Percentiles rank a stretch among this genome's conserved stretches.
phyloP scores from a whole-genome alignment of 2,888 invertebrate genomes.

The Drosophila melanosoma region DNA sequence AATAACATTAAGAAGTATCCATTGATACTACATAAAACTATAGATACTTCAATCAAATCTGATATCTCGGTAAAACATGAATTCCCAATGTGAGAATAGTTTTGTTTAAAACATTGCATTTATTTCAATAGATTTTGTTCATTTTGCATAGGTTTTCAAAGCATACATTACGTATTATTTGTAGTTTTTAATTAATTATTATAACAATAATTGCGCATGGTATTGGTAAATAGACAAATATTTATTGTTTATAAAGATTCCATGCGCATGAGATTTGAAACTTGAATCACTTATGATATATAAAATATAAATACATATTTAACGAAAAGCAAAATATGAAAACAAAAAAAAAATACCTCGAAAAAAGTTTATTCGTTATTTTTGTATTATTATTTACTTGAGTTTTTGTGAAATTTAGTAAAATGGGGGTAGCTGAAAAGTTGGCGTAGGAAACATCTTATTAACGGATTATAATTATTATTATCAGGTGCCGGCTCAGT shows the following conservation, averaged over 20 bases:
- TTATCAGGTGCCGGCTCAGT: slow-evolving; percentile 17
- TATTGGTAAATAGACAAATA: slow-evolving; percentile 32
- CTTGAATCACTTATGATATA: slow-evolving; percentile 22
- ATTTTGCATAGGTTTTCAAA: slow-evolving; percentile 48
- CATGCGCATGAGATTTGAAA: slow-evolving; percentile 30
- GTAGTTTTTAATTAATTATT: slow-evolving; percentile 5
- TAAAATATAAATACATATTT: slow-evolving; percentile 18
- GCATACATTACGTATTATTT: slow-evolving; percentile 44
- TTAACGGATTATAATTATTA: slow-evolving; percentile 14
- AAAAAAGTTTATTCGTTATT: slow-evolving; percentile 15
- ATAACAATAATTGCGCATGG: slow-evolving; percentile 55
- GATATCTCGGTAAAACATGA: not conserved
- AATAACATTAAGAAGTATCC: not conserved
- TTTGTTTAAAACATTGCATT: slow-evolving; percentile 45
- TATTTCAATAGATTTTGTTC: slow-evolving; percentile 43
- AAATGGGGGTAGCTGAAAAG: slow-evolving; percentile 45
- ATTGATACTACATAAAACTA: not conserved
- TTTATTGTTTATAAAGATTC: slow-evolving; percentile 24
- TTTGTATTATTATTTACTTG: not conserved
- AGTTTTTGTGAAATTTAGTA: slow-evolving; percentile 2
- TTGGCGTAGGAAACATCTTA: slow-evolving; percentile 57
- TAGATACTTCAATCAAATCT: not conserved
- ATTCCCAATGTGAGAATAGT: not conserved
- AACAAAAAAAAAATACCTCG: slow-evolving; percentile 26
- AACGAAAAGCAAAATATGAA: slow-evolving; percentile 22